Base-by-base conservation (phyloP, 2,888 invertebrate genomes). In the Brassicogethes aeneus region DNA sequence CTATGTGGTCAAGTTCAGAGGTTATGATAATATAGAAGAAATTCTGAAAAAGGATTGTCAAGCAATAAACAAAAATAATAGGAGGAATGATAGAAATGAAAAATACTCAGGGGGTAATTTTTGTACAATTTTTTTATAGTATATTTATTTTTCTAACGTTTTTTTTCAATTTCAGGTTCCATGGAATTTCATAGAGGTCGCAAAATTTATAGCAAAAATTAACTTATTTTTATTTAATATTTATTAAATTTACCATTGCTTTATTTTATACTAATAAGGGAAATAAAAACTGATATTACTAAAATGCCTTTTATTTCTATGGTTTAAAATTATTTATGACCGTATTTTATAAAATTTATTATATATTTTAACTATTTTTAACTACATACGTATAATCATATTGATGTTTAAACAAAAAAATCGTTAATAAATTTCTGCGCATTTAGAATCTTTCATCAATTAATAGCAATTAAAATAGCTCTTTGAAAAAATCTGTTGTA, bases 21-120 rank as follows among this genome's bases (percentile, higher is more conserved):
- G 87, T 39, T 93, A 92, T 65, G 88, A 89, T 33, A 92, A 93
- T 66, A 83, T 85, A 51, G 92, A 93, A 64, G 91, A 92, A 69
- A 86, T 93, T 14, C 73, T 88, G 15, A 82, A 87, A 62, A 72
- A 76, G 10, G 90, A 92, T 66, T 86, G 91, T 61, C 73, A 85
- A 62, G 86, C 89, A 3, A 64, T 76, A 40, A 43, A 40, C 36
- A 52, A 43, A 32, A 48, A 47, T 40, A 46, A 46, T 23, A 39
- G 14, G 17, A 43, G 35, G 37, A 39, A 43, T 33, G 43, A 48
- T 16, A 47, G 41, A 31, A 45, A 39, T 34, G 45, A 36, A 37
- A 40, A 37, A 16, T 40, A 50, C 40, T 40, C 54, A 47, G 52
- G 52, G 50, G 43, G 35, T 34, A 30, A 30, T 37, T 41, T 34